Evolutionary conservation across 2,888 invertebrate species (phyloP), one percentile per base, ranked within the genome.

Genomic region (Phrixothrix hirtus): DNA sequence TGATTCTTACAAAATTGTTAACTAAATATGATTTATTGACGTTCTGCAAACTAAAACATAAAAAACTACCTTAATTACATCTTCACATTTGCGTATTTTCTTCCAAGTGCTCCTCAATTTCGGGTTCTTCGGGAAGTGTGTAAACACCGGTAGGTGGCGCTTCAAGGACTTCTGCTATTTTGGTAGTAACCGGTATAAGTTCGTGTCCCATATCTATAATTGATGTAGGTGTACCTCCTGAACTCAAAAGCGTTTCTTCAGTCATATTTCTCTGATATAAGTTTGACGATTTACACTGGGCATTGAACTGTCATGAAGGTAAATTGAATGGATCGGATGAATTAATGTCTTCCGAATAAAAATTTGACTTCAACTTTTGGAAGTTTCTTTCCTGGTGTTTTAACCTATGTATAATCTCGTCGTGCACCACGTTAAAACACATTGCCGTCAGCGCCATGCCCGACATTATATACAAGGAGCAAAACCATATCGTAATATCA

Each of bases 351-450:
- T 86, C 85, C 46, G 85, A 81, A 25, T 84, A 75, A 56, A 70
- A 69, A 25, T 67, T 82, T n/a, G 82, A 79, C 61, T 83, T 83
- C 13, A 81, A 77, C 63, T 84, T 84, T 41, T 83, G 83, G 1
- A 83, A 80, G 75, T 83, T 83, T 44, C 82, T 83, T 63, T 82
- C 82, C 59, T 83, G 83, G 57, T 84, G 83, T 69, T 87, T 86
- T 61, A 62, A 50, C 68, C 91, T 84, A 75, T 91, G 89, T 29
- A 91, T 88, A 61, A 92, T 89, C 75, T 92, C 92, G 69, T 92
- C 91, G 68, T 92, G 92, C 53, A 92, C 85, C 7, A 92, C 91
- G 72, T 91, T 92, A 75, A 92, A 92, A 71, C 91, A 92, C 91
- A 92, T 92, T 34, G 92, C 91, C 7, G 92, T 92, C 62, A 92